These are phyloP conservation scores for Drosophila murphyi DNA, from an alignment of 1,140 invertebrate genomes.

Conservation along the genomic window DNA sequence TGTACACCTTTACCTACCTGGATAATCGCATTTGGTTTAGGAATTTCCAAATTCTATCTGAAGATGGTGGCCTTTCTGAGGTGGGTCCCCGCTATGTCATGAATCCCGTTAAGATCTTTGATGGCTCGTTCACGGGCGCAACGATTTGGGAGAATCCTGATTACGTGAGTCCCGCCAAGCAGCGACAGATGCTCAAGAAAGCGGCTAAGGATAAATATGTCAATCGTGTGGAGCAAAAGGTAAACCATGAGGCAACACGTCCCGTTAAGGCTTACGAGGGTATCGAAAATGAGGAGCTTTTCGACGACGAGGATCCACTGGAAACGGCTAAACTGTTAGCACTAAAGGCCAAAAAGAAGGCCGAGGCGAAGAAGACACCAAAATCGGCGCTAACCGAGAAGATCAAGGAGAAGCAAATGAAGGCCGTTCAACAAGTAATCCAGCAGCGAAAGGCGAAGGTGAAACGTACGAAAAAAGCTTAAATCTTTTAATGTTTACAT, in stretches of 20 bases:
- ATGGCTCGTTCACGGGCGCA: constrained; percentile 96
- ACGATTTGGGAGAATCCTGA: constrained; percentile 97
- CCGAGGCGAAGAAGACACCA: constrained; percentile 51
- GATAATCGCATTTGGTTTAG: constrained; percentile 99
- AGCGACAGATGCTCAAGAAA: constrained; percentile 89
- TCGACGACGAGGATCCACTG: constrained; percentile 85
- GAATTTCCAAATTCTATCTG: constrained; percentile 98
- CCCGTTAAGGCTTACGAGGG: constrained; percentile 89
- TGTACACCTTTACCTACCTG: constrained; percentile 96
- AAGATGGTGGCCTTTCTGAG: constrained; percentile 97
- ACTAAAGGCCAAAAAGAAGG: constrained; percentile 68
- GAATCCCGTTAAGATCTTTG: constrained; percentile 96
- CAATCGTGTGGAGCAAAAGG: constrained; percentile 91
- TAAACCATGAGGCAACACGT: constrained; percentile 88
- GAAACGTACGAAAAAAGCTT: constrained; percentile 64
- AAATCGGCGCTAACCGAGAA: constrained; percentile 67
- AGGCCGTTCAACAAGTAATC: constrained; percentile 67
- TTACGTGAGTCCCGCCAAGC: constrained; percentile 95
- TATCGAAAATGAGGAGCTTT: constrained; percentile 85
- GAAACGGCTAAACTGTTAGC: constrained; percentile 82
- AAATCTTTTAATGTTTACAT: constrained; percentile 50
- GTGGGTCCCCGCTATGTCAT: constrained; percentile 98
- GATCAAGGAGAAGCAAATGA: constrained; percentile 80
- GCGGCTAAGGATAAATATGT: constrained; percentile 91
- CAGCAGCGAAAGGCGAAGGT: constrained; percentile 66